These are phyloP conservation scores for Rhingia campestris DNA, from an alignment of 2,888 invertebrate species.

Conservation along the genomic window DNA sequence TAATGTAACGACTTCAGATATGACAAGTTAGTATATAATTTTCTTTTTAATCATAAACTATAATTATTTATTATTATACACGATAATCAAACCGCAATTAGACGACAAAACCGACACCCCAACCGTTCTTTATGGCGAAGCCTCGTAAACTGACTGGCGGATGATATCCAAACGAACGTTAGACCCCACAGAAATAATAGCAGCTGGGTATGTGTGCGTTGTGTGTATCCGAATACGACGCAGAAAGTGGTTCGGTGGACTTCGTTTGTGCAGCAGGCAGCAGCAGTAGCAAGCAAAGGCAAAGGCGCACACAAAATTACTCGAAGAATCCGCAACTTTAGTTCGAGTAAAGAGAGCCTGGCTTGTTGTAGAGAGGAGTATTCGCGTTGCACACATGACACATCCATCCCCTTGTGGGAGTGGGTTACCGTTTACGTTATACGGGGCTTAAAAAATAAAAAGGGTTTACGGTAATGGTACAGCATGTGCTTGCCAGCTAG, in stretches of 20 bases:
- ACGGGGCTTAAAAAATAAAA: conserved; percentile 39
- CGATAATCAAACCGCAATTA: conserved; percentile 72
- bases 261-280: conserved; percentile 57
- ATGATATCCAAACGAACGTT: conserved; percentile 69
- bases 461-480: conserved; percentile 34
- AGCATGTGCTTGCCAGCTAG: conserved; percentile 53
- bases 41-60: conserved; percentile 41
- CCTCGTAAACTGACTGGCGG: conserved; percentile 72
- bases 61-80: conserved; percentile 71
- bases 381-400: conserved; percentile 57
- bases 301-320: conserved; percentile 53
- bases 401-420: conserved; percentile 71
- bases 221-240: conserved; percentile 37
- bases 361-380: neutral
- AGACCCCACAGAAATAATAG: conserved; percentile 74
- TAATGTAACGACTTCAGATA: conserved; percentile 37
- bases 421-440: conserved; percentile 55
- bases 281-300: conserved; percentile 18
- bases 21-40: conserved; percentile 10
- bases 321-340: conserved; percentile 37
- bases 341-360: no score
- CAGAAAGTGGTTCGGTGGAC: conserved; percentile 70
- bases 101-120: conserved; percentile 65
- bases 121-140: conserved; percentile 72
- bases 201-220: conserved; percentile 30